Percentiles rank a stretch among this genome's conserved stretches.
phyloP scores from a whole-genome alignment of 2,113 vertebrate species.

The Vombatus ursinus region DNA sequence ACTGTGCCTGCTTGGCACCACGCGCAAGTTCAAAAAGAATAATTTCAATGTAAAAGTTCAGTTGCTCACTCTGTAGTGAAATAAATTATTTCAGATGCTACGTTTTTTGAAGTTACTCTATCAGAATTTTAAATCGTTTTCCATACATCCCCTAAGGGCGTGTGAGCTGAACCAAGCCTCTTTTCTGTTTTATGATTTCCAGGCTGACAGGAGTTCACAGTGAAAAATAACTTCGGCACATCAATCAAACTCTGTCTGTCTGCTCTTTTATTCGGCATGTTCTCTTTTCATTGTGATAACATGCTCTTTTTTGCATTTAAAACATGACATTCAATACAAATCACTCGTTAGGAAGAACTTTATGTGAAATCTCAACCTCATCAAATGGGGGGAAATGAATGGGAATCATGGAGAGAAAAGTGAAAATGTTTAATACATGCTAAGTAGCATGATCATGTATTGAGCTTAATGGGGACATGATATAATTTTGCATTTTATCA shows the following conservation, averaged over 20 bases:
- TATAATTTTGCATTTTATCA: not conserved
- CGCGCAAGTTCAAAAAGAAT: constrained; percentile 73
- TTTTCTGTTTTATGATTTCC: constrained; percentile 80
- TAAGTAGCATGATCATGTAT: constrained; percentile 44
- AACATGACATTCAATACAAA: constrained; percentile 70
- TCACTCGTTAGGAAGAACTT: constrained; percentile 62
- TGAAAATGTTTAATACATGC: constrained; percentile 55
- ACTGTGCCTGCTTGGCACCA: constrained; percentile 13
- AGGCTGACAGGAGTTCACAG: constrained; percentile 79
- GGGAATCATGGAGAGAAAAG: constrained; percentile 62
- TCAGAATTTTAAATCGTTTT: constrained; percentile 84
- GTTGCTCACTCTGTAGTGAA: constrained; percentile 72
- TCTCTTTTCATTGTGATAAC: constrained; percentile 76
- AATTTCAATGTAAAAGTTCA: constrained; percentile 72
- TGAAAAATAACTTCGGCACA: constrained; percentile 72
- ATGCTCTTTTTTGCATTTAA: constrained; percentile 77
- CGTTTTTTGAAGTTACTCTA: constrained; percentile 77
- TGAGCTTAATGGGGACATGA: constrained; percentile 36
- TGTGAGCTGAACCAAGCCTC: constrained; percentile 76
- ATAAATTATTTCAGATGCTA: constrained; percentile 80
- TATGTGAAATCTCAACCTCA: constrained; percentile 42
- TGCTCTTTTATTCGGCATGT: constrained; percentile 70
- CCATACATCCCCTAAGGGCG: constrained; percentile 76
- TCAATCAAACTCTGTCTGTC: constrained; percentile 72
- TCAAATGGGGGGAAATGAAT: constrained; percentile 65